Evolutionary conservation across 1,140 invertebrate genomes (phyloP), one percentile per base, ranked within the genome.

Genomic region (Penaeus indicus): DNA sequence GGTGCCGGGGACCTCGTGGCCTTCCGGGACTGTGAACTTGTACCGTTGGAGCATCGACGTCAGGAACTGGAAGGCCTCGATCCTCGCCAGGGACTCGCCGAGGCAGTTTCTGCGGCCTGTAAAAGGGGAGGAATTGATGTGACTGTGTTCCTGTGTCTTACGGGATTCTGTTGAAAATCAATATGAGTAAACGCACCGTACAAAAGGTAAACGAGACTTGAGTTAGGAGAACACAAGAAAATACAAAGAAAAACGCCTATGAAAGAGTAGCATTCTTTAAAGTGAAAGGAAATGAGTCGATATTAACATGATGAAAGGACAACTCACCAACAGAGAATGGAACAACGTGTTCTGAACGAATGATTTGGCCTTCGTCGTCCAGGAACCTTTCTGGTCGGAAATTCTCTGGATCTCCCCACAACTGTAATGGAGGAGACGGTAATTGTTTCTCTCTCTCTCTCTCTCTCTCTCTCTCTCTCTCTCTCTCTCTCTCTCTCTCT

Each of bases 361-460:
- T 92, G 3, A 95, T 88, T 88, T 94, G 93, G n/a, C 95, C 95
- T 63, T 95, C 94, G 22, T 96, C 92, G 92, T 94, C 92, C 0
- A 96, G 80, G 91, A 97, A 97, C 91, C 96, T 94, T 91, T 97
- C 96, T 0, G 96, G 96, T 22, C 94, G 94, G 91, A 97, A 97
- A 25, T 92, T 92, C 10, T 95, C 92, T 0, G 96, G 96, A 84
- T 97, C 94, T 0, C 93, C 93, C 95, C 95, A 97, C 27, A 92
- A 0, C 90, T 90, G 78, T 3, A 63, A 27, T 80, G 47, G 72
- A 85, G 47, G 72, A 85, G 60, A 83, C 2, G 69, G 10, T 54
- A 61, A 75, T n/a, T n/a, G 3, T 32, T 32, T 32, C 38, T 11
- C 69, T 32, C 19, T 18, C 25, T 75, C 19, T 27, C 32, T 25